Conservation (phyloP, 2,113 vertebrate species). For the Stegostoma tigrinum region DNA sequence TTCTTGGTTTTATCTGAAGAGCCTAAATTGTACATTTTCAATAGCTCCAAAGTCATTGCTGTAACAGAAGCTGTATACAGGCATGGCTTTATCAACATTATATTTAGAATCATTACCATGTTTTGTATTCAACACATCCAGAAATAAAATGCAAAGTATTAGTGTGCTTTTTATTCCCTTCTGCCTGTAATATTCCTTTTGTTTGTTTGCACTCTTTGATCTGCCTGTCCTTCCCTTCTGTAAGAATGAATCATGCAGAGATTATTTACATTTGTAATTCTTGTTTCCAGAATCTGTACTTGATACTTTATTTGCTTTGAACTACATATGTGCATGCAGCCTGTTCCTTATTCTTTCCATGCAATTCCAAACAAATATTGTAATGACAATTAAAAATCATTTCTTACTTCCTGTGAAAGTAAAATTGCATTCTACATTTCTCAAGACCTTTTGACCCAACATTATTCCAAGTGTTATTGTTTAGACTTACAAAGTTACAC, state of each 20-base stretch:
- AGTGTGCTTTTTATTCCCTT: background rate
- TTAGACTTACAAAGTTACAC: background rate
- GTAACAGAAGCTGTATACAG: background rate
- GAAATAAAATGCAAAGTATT: background rate
- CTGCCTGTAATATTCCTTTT: background rate
- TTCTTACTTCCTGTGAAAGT: background rate
- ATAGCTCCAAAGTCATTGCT: background rate
- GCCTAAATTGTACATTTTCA: background rate
- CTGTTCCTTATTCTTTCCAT: background rate
- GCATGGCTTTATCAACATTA: background rate
- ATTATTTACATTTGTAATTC: background rate
- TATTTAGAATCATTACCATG: background rate
- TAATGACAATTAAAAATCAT: background rate
- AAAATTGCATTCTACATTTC: background rate
- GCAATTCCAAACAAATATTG: background rate
- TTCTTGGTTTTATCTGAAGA: background rate
- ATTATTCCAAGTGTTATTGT: background rate
- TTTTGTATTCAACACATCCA: background rate
- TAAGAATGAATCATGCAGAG: background rate
- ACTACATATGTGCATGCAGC: background rate
- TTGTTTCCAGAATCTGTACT: background rate
- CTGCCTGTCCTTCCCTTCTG: background rate
- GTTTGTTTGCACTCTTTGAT: background rate
- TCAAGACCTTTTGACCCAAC: background rate
- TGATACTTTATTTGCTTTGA: background rate